phyloP scores from a whole-genome alignment of 1,140 invertebrate genomes.

The Lucilia sericata region DNA sequence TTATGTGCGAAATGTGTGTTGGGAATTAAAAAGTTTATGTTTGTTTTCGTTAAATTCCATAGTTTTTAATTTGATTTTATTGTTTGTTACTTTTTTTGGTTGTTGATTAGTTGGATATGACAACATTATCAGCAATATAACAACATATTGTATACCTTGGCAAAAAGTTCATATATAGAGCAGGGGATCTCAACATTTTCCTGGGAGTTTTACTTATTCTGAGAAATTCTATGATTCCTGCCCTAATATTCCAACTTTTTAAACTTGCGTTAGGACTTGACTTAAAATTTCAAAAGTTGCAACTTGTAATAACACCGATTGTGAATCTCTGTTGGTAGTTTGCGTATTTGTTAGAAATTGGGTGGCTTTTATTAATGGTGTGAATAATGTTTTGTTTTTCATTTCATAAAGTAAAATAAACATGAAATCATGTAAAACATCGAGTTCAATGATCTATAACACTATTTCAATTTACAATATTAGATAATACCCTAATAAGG shows the following conservation, averaged over 20 bases:
- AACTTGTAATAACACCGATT: not conserved
- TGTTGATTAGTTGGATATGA: conserved; percentile 18
- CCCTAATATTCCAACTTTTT: too few relatives aligned
- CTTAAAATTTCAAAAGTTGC: too few relatives aligned
- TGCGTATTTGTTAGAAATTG: conserved; percentile 9
- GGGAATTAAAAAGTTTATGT: conserved; percentile 19
- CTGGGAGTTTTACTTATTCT: too few relatives aligned
- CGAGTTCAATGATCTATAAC: conserved; percentile 11
- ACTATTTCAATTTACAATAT: not conserved
- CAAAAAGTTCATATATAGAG: not conserved
- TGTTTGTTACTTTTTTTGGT: conserved; percentile 11
- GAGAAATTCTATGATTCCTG: too few relatives aligned
- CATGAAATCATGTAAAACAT: not conserved
- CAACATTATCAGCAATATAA: not conserved
- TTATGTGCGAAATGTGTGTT: conserved; percentile 37
- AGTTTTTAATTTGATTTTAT: conserved; percentile 25
- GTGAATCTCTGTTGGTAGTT: not conserved
- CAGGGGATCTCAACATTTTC: not conserved
- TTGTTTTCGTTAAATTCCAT: not conserved
- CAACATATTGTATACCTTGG: not conserved
- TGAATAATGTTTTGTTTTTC: conserved; percentile 12
- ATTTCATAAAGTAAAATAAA: not conserved
- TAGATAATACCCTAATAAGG: not conserved
- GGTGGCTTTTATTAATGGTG: not conserved
- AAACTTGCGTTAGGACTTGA: too few relatives aligned